Percentiles rank a stretch among this genome's conserved stretches.
Conservation (phyloP, 2,888 invertebrate species). For the Eupithecia subfuscata region DNA sequence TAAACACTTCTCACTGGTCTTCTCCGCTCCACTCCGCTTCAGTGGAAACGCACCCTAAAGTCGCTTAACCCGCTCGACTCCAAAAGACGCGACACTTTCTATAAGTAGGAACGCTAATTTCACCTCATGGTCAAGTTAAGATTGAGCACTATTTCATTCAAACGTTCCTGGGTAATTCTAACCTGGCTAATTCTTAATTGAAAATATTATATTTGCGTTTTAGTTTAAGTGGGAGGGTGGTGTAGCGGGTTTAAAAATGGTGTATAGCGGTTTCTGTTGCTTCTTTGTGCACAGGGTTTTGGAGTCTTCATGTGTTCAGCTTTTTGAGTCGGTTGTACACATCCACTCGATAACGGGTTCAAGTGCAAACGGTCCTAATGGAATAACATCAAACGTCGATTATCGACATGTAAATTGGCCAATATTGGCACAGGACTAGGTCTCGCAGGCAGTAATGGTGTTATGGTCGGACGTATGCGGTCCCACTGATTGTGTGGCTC, state of each 20-base stretch:
- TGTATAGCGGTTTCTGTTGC: neutral
- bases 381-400: constrained; percentile 56
- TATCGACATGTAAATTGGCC: constrained; percentile 51
- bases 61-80: neutral
- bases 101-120: neutral
- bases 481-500: constrained; percentile 20
- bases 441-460: constrained; percentile 7
- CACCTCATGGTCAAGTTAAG: neutral
- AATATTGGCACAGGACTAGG: constrained; percentile 51
- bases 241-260: neutral
- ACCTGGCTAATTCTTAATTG: neutral
- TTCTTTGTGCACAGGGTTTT: neutral
- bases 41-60: too few species aligned
- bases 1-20: too few species aligned
- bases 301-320: neutral
- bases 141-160: neutral
- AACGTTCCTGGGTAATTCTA: neutral
- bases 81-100: neutral
- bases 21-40: too few species aligned
- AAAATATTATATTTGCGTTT: neutral
- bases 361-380: constrained; percentile 47
- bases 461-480: constrained; percentile 8
- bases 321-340: neutral
- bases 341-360: constrained; percentile 44
- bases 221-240: neutral